Evolutionary conservation across 2,113 vertebrate species (phyloP).

Genomic region (Puffinus mauretanicus): DNA sequence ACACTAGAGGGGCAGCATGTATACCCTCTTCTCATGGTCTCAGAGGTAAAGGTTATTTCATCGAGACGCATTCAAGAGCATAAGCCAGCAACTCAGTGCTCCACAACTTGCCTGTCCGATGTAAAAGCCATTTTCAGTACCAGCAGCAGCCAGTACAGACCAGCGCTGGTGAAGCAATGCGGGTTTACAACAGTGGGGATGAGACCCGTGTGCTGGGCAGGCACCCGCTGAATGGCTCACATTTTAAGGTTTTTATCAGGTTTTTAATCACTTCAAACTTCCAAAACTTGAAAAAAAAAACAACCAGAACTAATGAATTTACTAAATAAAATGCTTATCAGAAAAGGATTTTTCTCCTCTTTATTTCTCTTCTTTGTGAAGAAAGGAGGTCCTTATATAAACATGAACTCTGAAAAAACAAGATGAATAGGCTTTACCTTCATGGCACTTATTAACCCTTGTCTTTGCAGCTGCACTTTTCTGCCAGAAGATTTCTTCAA

Average conservation of each 20-base stretch:
- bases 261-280: not conserved
- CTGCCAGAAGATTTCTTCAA: not conserved
- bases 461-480: not conserved
- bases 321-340: not conserved
- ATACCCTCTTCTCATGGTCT: not conserved
- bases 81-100: not conserved
- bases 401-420: not conserved
- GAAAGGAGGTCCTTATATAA: not conserved
- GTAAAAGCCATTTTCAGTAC: not conserved
- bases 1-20: not conserved
- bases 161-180: not conserved
- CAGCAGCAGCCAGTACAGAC: too few relatives aligned
- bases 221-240: not conserved
- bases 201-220: not conserved
- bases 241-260: not conserved
- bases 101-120: not conserved
- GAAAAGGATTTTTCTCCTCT: not conserved
- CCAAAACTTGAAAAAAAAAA: not conserved
- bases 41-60: not conserved
- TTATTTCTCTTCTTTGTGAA: not conserved
- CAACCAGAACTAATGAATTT: not conserved
- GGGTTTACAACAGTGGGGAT: not conserved
- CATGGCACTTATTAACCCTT: not conserved
- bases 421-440: not conserved
- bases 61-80: rapidly evolving